Conservation (phyloP, 2,113 vertebrate genomes). For the Callocephalon fimbriatum region DNA sequence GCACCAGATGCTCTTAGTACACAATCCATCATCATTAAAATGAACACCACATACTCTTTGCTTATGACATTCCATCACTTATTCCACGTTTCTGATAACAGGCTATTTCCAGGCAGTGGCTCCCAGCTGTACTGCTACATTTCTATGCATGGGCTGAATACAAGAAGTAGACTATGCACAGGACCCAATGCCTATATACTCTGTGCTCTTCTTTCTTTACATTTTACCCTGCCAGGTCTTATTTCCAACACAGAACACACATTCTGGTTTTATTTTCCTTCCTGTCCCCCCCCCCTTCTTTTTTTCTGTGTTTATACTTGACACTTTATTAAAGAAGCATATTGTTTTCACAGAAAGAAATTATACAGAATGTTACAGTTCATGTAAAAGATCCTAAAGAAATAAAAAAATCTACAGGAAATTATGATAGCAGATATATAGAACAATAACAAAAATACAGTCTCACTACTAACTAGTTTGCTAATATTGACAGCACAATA, state of each 20-base stretch:
- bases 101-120: slow-evolving; percentile 1
- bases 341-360: not conserved
- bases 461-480: not conserved
- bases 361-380: not conserved
- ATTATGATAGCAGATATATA: not conserved
- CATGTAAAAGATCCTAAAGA: not conserved
- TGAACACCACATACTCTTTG: slow-evolving; percentile 10
- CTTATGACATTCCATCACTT: not conserved
- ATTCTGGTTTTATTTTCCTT: not conserved
- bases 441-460: not conserved
- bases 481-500: not conserved
- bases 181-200: not conserved
- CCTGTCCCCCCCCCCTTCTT: not conserved
- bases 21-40: not conserved
- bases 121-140: slow-evolving; percentile 38
- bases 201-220: not conserved
- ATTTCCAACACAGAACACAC: not conserved
- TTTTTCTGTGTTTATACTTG: not conserved
- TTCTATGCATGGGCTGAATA: not conserved
- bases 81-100: slow-evolving; percentile 3
- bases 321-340: not conserved
- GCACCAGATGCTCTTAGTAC: not conserved
- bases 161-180: not conserved
- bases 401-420: not conserved
- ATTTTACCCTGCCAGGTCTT: not conserved